Evolutionary conservation across 2,113 vertebrate genomes (phyloP), one percentile per base, ranked within the genome.

Genomic region (Ammospiza nelsoni): DNA sequence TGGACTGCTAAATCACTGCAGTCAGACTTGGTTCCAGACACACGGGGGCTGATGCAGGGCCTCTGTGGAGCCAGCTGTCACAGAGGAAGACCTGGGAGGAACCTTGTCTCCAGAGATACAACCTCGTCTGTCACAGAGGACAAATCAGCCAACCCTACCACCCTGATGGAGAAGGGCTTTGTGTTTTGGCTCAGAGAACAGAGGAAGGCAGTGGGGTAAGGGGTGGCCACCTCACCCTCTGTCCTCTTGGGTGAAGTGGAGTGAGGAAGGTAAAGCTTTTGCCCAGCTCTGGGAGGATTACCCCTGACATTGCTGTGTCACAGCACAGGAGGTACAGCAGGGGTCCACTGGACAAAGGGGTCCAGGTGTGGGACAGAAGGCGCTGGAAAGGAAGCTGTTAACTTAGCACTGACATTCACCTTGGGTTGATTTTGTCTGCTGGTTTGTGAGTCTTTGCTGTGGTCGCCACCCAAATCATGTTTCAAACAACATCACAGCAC

Each of bases 371-470:
- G 55, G 8, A 9, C 11, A 54, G 9, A 29, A 11, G 4, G 2
- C 33, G 33, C 0, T 2, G 51, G 6, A 66, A 74, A 43, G 9
- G 10, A n/a, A 62, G 20, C 4, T 80, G 62, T 49, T 43, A n/a
- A 58, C 20, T 51, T 31, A 33, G 52, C 21, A 75, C 15, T 0
- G 1, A 11, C 0, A 0, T 33, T 67, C 23, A 8, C 20, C 61
- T 76, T 33, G n/a, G 55, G 11, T 7, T 87, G 66, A 6, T 57
- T 79, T 65, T 78, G 0, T 46, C 41, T 81, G 22, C 20, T 76
- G 49, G 5, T 48, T 72, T 68, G 29, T 37, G 20, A 76, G 11
- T 41, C 2, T 75, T 44, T 73, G 28, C 17, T 63, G 44, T 35
- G 6, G 5, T 79, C 72, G 61, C 41, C 31, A 48, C 16, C 9